phyloP scores from a whole-genome alignment of 2,113 vertebrate species.

The Fukomys damarensis region DNA sequence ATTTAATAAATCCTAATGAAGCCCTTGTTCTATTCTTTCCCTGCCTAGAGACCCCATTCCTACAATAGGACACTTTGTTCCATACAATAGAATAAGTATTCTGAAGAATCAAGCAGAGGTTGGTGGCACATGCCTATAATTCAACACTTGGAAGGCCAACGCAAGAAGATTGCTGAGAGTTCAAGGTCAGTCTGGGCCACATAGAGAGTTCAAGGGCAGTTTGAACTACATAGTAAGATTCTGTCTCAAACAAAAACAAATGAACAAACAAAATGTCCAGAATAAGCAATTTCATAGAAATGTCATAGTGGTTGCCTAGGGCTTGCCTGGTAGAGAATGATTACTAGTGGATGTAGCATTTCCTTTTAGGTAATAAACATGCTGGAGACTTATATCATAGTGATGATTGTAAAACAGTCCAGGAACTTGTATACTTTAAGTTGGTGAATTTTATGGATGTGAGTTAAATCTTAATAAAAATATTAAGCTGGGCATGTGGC shows the following conservation, averaged over 20 bases:
- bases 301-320: background rate
- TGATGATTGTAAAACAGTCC: background rate
- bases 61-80: background rate
- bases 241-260: background rate
- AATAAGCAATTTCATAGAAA: background rate
- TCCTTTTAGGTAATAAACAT: background rate
- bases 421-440: background rate
- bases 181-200: background rate
- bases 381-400: background rate
- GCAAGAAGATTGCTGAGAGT: background rate
- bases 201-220: background rate
- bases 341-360: background rate
- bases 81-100: background rate
- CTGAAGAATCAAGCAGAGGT: background rate
- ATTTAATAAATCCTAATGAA: background rate
- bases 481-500: background rate
- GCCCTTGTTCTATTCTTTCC: background rate
- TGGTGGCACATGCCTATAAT: background rate
- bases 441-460: background rate
- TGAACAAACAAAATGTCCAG: background rate
- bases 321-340: background rate
- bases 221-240: background rate
- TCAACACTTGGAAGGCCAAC: background rate
- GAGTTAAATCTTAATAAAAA: slow-evolving; percentile 17
- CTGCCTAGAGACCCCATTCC: background rate